These are phyloP conservation scores for Casuarius casuarius DNA, from an alignment of 2,113 vertebrate genomes.

Conservation along the genomic window DNA sequence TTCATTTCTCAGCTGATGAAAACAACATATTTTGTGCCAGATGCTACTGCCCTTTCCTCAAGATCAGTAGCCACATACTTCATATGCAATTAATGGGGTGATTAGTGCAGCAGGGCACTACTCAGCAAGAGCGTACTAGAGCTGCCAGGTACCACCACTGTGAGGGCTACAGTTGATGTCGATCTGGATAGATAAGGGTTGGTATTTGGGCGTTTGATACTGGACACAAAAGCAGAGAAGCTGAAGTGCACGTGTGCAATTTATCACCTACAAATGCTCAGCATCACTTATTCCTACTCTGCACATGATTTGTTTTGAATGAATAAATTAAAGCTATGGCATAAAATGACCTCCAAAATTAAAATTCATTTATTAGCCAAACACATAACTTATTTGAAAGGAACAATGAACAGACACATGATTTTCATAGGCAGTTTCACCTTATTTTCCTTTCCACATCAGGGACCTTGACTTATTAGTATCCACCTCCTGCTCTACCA, in stretches of 20 bases:
- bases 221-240: neutral
- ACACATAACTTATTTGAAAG: conserved; percentile 26
- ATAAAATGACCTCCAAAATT: conserved; percentile 19
- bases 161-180: neutral
- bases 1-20: conserved; percentile 64
- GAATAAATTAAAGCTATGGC: conserved; percentile 41
- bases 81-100: neutral
- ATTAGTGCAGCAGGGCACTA: neutral
- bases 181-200: neutral
- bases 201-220: neutral
- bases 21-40: conserved; percentile 15
- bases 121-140: neutral
- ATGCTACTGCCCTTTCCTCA: conserved; percentile 4
- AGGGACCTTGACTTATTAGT: neutral
- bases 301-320: conserved; percentile 37
- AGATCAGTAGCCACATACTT: neutral
- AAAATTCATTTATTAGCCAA: conserved; percentile 21
- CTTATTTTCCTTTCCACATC: conserved; percentile 18
- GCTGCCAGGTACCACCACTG: neutral
- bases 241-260: neutral
- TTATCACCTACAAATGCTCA: conserved; percentile 26
- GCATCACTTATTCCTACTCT: neutral
- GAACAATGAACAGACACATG: neutral
- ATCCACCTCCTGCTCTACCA: conserved; percentile 8
- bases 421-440: conserved; percentile 35